Evolutionary conservation across 2,113 vertebrate species (phyloP), one percentile per base, ranked within the genome.

Genomic region (Promerops cafer): DNA sequence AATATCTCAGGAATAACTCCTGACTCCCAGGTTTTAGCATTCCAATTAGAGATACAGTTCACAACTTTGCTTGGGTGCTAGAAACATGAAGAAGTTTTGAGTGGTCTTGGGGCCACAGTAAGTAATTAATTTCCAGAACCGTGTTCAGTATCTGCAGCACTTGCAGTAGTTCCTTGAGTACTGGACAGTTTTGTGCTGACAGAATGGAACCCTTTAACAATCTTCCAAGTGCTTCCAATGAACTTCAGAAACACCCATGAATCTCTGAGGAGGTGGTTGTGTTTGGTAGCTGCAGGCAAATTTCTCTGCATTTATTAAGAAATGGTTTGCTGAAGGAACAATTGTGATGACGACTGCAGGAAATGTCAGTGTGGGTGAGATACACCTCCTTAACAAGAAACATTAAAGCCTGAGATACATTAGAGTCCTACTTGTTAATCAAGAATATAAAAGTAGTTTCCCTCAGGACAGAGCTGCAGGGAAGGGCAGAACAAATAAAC

Each of bases 291-390:
- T 96, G 87, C 79, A 74, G 93, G 90, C 94, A 88, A 30, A 77
- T 78, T 82, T 77, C 84, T 47, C 6, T 56, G 64, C 71, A 37
- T 94, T 79, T 61, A 79, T 93, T 83, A 91, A 85, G 94, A 78
- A 78, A 79, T 63, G 74, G 70, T 86, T 83, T 61, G 90, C 87
- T 96, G 90, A 83, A 83, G 54, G 83, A 95, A 44, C 68, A 95
- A 56, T 84, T 93, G 84, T 93, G 91, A 93, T 96, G 94, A 96
- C 3, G 31, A 78, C 87, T 90, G 92, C 93, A 90, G 60, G 82
- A 96, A 96, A 88, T 86, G 76, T 80, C 90, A 80, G 87, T 40
- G 92, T 96, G 93, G 93, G 90, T 63, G 93, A 90, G 95, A 77
- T 65, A 57, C 63, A 45, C 0, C 2, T 74, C 1, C 1, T 53